These are phyloP conservation scores for Cactoblastis cactorum DNA, from an alignment of 2,888 invertebrate genomes.

Conservation along the genomic window DNA sequence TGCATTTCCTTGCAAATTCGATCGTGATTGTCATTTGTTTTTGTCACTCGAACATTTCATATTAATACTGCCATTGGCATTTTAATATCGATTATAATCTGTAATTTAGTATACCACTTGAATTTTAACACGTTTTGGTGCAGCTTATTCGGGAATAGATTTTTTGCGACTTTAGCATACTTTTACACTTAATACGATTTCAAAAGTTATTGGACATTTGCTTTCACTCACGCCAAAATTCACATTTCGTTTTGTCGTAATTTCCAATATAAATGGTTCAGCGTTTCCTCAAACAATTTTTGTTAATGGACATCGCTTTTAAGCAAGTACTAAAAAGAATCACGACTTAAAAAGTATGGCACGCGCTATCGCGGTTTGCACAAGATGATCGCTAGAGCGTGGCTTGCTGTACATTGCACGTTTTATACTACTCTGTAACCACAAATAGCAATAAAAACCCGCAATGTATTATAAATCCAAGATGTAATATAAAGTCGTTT, in stretches of 20 bases:
- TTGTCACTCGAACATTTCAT: constrained; percentile 9
- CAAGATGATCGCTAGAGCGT: constrained; percentile 2
- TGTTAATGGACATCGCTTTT: constrained; percentile 13
- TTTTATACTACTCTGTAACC: neutral
- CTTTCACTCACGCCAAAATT: constrained; percentile 4
- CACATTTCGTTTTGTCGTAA: neutral
- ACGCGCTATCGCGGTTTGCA: constrained; percentile 8
- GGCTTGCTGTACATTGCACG: constrained; percentile 9
- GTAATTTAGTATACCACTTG: neutral
- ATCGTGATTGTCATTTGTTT: constrained; percentile 13
- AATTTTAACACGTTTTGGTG: neutral
- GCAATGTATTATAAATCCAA: neutral
- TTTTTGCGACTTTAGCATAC: neutral
- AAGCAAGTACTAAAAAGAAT: constrained; percentile 4
- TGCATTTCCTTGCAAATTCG: constrained; percentile 16
- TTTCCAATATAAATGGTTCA: constrained; percentile 4
- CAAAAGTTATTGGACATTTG: neutral
- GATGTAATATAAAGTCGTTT: neutral
- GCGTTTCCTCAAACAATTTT: constrained; percentile 6
- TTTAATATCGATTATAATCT: constrained; percentile 10
- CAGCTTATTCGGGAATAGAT: neutral
- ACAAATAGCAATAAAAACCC: neutral
- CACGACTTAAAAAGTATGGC: constrained; percentile 12
- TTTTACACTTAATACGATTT: neutral
- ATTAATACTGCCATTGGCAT: constrained; percentile 4